Evolutionary conservation across 2,797 vertebrate species (phyloP).

Genomic region (Parambassis ranga): DNA sequence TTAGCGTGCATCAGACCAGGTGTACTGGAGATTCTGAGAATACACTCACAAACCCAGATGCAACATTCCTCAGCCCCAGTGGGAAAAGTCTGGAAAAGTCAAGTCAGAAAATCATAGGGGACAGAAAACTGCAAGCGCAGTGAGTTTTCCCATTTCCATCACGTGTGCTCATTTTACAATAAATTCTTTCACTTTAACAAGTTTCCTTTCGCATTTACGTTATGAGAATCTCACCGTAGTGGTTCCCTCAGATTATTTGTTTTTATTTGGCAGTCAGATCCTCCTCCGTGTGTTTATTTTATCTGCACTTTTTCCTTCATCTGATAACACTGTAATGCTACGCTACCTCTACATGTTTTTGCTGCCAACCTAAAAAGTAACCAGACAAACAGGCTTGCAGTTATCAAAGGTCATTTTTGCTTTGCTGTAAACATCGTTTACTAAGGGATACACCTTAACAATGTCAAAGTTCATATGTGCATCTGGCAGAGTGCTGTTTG

Average conservation of each 20-base stretch:
- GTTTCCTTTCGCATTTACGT: slow-evolving; percentile 1
- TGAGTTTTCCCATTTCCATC: slow-evolving; percentile 31
- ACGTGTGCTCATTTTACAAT: slow-evolving; percentile 13
- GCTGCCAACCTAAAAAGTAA: slow-evolving; percentile 8
- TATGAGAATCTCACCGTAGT: background rate
- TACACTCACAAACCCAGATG: slow-evolving; percentile 33
- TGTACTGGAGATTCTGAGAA: slow-evolving; percentile 33
- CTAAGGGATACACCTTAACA: background rate
- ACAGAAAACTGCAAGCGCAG: slow-evolving; percentile 28
- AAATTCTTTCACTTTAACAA: background rate
- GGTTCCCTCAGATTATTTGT: background rate
- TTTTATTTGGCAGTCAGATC: background rate
- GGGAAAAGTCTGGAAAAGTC: slow-evolving; percentile 52
- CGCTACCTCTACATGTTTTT: background rate
- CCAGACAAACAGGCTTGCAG: background rate
- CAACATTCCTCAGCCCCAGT: slow-evolving; percentile 21
- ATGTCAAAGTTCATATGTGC: too few species aligned
- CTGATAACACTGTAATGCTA: background rate
- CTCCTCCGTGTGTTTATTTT: background rate
- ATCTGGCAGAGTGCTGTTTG: too few species aligned
- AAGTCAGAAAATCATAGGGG: slow-evolving; percentile 13
- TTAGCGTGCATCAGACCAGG: slow-evolving; percentile 9
- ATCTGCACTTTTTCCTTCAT: slow-evolving; percentile 7
- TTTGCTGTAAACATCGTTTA: slow-evolving; percentile 1
- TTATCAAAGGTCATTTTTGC: background rate